Percentiles rank a stretch among this genome's conserved stretches.
phyloP scores from a whole-genome alignment of 2,888 invertebrate species.

The Marasmarcha lunaedactyla region DNA sequence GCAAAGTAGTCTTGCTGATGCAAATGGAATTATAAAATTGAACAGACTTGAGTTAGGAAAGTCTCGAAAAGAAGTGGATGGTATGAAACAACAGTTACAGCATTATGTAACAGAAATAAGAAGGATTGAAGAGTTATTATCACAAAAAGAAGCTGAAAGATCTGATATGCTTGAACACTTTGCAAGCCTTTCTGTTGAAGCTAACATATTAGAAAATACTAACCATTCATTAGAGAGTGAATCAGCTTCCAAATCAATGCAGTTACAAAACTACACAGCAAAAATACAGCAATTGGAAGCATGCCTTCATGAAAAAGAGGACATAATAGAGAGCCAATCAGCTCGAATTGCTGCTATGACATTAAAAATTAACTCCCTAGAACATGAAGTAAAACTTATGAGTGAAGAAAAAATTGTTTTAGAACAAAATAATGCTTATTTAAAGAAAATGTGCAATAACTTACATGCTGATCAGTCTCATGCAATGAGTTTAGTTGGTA shows the following conservation, averaged over 20 bases:
- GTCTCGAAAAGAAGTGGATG: constrained; percentile 77
- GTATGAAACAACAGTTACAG: constrained; percentile 80
- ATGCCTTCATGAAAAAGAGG: constrained; percentile 63
- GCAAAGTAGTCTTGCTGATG: constrained; percentile 77
- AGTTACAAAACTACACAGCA: constrained; percentile 57
- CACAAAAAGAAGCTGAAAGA: constrained; percentile 81
- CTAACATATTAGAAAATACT: constrained; percentile 80
- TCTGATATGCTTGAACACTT: constrained; percentile 86
- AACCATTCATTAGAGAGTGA: constrained; percentile 85
- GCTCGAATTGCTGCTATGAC: constrained; percentile 43
- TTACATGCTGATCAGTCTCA: constrained; percentile 35
- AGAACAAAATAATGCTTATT: constrained; percentile 49
- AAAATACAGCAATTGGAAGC: constrained; percentile 74
- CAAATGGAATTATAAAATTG: constrained; percentile 72
- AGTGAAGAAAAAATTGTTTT: constrained; percentile 50
- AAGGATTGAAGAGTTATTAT: constrained; percentile 80
- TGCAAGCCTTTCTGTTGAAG: constrained; percentile 81
- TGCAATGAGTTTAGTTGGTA: constrained; percentile 27
- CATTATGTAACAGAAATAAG: constrained; percentile 86
- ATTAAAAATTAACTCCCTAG: constrained; percentile 44
- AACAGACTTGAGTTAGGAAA: constrained; percentile 77
- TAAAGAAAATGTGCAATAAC: constrained; percentile 56
- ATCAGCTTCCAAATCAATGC: constrained; percentile 75
- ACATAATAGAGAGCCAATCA: constrained; percentile 45
- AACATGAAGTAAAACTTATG: constrained; percentile 55